phyloP scores from a whole-genome alignment of 2,113 vertebrate species.

The Alectura lathami region DNA sequence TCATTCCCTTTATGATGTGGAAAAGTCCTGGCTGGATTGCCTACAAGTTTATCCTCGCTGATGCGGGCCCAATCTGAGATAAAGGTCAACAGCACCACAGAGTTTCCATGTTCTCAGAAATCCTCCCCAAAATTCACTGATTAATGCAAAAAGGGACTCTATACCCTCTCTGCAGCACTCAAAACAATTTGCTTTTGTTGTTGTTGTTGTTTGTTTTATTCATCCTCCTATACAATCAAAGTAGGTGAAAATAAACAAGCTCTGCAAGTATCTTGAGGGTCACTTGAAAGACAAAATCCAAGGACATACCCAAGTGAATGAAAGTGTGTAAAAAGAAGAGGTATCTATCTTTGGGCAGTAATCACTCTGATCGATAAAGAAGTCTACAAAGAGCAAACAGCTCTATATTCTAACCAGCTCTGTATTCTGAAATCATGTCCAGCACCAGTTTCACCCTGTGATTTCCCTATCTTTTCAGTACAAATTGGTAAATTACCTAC shows the following conservation, averaged over 20 bases:
- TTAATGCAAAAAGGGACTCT: background rate
- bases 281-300: background rate
- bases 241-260: background rate
- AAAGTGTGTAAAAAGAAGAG: background rate
- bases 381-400: background rate
- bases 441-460: background rate
- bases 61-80: background rate
- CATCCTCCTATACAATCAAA: background rate
- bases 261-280: background rate
- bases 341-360: background rate
- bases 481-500: background rate
- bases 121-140: background rate
- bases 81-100: background rate
- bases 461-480: background rate
- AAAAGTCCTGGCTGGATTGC: conserved; percentile 32
- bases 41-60: background rate
- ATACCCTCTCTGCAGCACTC: background rate
- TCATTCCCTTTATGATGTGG: background rate
- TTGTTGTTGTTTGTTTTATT: background rate
- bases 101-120: background rate
- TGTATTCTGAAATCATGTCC: background rate
- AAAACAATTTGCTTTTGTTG: background rate
- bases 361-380: background rate
- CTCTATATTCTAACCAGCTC: background rate
- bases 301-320: background rate